Evolutionary conservation across 2,888 invertebrate genomes (phyloP), one percentile per base, ranked within the genome.

Genomic region (Nomada lathburiana): DNA sequence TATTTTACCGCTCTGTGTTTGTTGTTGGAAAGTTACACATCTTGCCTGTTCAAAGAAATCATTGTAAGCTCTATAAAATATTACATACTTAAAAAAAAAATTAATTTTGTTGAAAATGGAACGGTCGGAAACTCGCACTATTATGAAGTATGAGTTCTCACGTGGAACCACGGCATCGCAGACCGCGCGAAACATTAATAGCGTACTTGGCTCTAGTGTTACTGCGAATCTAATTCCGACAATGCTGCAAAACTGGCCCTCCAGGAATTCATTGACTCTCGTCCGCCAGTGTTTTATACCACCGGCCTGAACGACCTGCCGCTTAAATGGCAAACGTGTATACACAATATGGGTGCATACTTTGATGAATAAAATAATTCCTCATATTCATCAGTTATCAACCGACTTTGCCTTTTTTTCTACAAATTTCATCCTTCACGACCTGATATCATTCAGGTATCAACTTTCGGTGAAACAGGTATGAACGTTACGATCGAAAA

Each of bases 301-400:
- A 68, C 26, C 16, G 55, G 55, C 18, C 26, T 68, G 20, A 52
- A 68, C 20, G 4, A 50, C 13, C 18, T 64, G 13, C 64, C 50
- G 9, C 64, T 64, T 16, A 64, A 64, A 50, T 68, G 67, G 67
- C 67, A 55, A 68, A 53, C 55, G 67, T 55, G 67, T 55, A 18
- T 68, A 13, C 36, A 68, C 20, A 68, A 68, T 68, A 55, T 68
- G 64, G 50, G 64, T 23, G 50, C 50, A 64, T 64, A 64, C 23
- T 50, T 64, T 50, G 64, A 50, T 64, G 4, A 50, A 64, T 20
- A 50, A 64, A 47, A 26, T 23, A 57, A 57, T 57, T 20, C 13
- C 26, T 57, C 26, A 52, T 57, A 52, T 23, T 64, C 10, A n/a
- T 23, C 4, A 57, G n/a, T 23, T 23, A 57, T 57, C 57, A 26